Conservation (phyloP, 2,888 invertebrate genomes). For the Portevinia maculata region DNA sequence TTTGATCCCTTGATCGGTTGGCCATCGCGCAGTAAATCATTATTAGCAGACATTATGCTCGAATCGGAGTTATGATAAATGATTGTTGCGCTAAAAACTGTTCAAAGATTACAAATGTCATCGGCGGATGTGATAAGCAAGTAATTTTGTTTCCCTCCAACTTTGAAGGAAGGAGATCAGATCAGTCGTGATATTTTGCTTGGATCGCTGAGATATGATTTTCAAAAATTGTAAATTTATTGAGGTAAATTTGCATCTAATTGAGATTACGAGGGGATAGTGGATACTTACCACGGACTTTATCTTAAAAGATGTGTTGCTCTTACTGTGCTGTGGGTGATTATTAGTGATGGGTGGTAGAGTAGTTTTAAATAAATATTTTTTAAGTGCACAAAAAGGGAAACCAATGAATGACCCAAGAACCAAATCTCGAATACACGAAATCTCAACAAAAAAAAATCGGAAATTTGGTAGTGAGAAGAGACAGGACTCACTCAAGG, state of each 20-base stretch:
- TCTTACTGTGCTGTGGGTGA: too few species aligned
- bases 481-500: too few species aligned
- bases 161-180: constrained; percentile 26
- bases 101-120: constrained; percentile 59
- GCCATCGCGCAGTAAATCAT: constrained; percentile 55
- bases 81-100: constrained; percentile 49
- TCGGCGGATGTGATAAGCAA: constrained; percentile 50
- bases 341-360: too few species aligned
- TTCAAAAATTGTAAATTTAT: constrained; percentile 37
- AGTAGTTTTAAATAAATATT: too few species aligned
- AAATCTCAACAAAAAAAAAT: too few species aligned
- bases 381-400: too few species aligned
- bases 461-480: too few species aligned
- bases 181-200: constrained; percentile 37
- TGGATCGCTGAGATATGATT: constrained; percentile 8
- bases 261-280: not conserved
- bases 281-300: not conserved
- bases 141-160: not conserved
- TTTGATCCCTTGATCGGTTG: constrained; percentile 55
- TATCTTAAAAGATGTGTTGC: not conserved
- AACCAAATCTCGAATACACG: too few species aligned
- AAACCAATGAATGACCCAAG: too few species aligned
- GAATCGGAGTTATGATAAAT: constrained; percentile 63
- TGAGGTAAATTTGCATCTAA: constrained; percentile 5
- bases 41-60: constrained; percentile 55